Evolutionary conservation across 2,888 invertebrate genomes (phyloP), one percentile per base, ranked within the genome.

Genomic region (Netelia melanura): DNA sequence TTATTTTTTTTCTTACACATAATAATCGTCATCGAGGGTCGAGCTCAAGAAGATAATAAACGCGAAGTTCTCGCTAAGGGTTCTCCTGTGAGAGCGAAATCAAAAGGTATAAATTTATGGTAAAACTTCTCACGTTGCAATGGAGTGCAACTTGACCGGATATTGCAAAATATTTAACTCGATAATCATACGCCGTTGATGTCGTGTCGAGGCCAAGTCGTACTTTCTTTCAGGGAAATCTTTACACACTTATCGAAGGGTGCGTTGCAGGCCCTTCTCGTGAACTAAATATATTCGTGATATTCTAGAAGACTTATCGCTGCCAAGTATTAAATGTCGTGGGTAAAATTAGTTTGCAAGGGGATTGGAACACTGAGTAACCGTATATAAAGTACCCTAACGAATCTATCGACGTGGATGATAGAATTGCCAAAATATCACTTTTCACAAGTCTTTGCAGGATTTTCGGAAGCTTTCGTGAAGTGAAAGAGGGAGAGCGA

Each of bases 1-100:
- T 80, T 62, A 25, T 62, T 62, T 62, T 80, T 65, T 77, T 79
- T 68, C 65, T 81, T 84, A 81, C 84, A 81, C 54, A 67, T 83
- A 65, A 77, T 76, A 81, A 44, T 81, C 79, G 70, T 68, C 77
- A 72, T 62, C 30, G 48, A 14, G 14, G 6, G 38, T 38, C 38
- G 38, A 48, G 3, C 3, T 14, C 48, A 14, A 48, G 48, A 48
- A 48, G 3, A 48, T 8, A 48, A 48, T 14, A 48, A 48, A 48
- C 44, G 17, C 48, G 10, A 52, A 52, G 25, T 52, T 10, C 44
- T 74, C n/a, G n/a, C 17, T 30, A 61, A 52, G 62, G 17, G 61
- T 44, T 48, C 48, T 38, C 38, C 38, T 38, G 11, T 14, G 14
- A 10, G 48, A 48, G 14, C 14, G 48, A 48, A 48, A 48, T 48